Evolutionary conservation across 2,797 vertebrate species (phyloP), one percentile per base, ranked within the genome.

Genomic region (Malacoraja senta): DNA sequence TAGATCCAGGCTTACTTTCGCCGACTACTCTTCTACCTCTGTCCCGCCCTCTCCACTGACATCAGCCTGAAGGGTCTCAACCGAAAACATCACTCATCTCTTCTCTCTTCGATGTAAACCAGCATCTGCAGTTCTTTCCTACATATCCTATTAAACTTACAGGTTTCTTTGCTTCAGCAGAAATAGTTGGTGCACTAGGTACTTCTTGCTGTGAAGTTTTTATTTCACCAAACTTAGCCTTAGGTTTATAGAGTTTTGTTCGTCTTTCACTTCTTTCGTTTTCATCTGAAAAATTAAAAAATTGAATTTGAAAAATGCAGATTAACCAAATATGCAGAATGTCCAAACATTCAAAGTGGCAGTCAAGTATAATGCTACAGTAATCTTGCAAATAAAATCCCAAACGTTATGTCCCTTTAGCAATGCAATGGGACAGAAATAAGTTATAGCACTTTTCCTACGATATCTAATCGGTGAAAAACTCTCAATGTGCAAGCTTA

Each of bases 201-300:
- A 95, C 94, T 8, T 78, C 94, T 94, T 95, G 95, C 81, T 96
- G 96, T 84, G 95, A 74, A 32, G 93, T n/a, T 76, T 76, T 92
- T 53, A 76, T 94, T 0, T 96, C 94, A 44, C 94, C 93, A 93
- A 96, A 96, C 95, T 96, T 97, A 0, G 96, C 94, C 71, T 95
- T 58, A 0, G 97, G 97, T 95, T 96, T 95, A 95, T 97, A 97
- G 12, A 97, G 95, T 93, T 97, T 96, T 94, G 79, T 96, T 95
- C 96, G 97, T 94, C 96, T 97, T 83, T 96, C 94, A 76, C 97
- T 97, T 1, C 96, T 96, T 19, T 95, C 96, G 94, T 97, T 96
- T 94, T 97, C 97, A 94, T 97, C 97, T 97, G 95, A 93, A 94
- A 93, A 92, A 76, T 92, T 76, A 24, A 8, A 91, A 91, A 72